Base-by-base conservation (phyloP, 92 coral and sea anemone genomes). In the Phenganax subtilis region DNA sequence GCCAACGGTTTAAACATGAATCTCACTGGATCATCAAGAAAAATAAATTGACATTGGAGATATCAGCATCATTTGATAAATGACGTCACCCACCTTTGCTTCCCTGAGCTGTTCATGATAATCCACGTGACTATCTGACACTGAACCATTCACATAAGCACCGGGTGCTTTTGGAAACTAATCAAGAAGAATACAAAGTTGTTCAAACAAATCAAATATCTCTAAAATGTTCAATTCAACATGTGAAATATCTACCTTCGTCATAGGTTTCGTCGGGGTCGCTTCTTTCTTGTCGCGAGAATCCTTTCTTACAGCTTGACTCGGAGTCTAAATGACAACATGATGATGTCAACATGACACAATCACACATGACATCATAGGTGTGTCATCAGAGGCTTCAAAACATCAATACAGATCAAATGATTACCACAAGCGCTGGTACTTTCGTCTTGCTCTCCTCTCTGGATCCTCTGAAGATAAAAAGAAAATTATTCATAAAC, bases 91-190 rank as follows among this genome's bases (percentile, higher is more conserved):
- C 10, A 88, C 97, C 91, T 87, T 90, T 0, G 97, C 86, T 63
- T 86, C 93, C 31, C 85, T 87, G 54, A 86, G 89, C 65, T 85
- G 97, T 76, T 89, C 91, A 51, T 82, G 29, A 76, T 85, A 80
- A 85, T 87, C 76, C 17, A 84, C 82, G 15, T 79, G 57, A 31
- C 54, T 59, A 31, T 51, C 61, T 16, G 72, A 51, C 15, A 55
- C 69, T 5, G 74, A 63, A 6, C 73, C 83, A 65, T 79, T 79
- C 8, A 27, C 53, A 15, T 64, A 65, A 51, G 51, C 63, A 51
- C 53, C 83, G n/a, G 57, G 37, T 3, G 83, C 73, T 64, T 79
- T 79, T 3, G 74, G 51, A 64, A 47, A 79, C 83, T 79, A 28
- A 0, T 10, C 53, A 56, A 64, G 12, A 28, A 55, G 31, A 73